Conservation (phyloP, 2,797 vertebrate species). For the Fratercula arctica region DNA sequence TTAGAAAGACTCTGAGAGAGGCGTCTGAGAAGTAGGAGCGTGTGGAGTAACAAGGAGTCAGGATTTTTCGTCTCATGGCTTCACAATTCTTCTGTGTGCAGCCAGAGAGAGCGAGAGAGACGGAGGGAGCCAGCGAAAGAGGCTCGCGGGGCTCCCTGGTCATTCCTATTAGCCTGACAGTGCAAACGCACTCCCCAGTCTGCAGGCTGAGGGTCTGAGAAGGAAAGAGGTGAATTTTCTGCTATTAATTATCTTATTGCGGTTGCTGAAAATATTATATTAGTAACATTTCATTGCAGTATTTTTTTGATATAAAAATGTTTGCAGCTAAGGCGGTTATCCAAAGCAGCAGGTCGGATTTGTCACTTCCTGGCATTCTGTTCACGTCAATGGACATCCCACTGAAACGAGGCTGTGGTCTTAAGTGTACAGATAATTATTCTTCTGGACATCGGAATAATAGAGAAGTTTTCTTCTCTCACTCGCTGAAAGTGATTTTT, state of each 20-base stretch:
- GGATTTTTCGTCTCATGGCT: background rate
- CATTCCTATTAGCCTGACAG: background rate
- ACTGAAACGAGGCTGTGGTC: background rate
- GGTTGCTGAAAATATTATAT: background rate
- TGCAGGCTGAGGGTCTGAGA: background rate
- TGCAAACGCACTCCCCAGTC: background rate
- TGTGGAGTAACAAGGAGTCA: background rate
- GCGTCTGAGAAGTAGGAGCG: background rate
- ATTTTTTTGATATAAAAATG: background rate
- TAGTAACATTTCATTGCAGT: background rate
- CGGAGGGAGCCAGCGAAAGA: background rate
- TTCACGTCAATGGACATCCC: background rate
- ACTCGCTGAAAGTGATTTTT: background rate
- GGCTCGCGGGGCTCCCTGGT: background rate
- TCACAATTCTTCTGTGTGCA: background rate
- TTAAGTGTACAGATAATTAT: background rate
- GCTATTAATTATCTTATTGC: background rate
- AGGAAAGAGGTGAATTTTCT: background rate
- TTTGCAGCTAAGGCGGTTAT: background rate
- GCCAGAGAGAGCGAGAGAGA: background rate
- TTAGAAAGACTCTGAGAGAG: background rate
- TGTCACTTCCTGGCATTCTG: background rate
- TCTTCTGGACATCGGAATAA: background rate
- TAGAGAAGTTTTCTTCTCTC: background rate
- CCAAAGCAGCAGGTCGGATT: background rate